These are phyloP conservation scores for Lobophora halterata DNA, from an alignment of 2,888 invertebrate genomes.

Conservation along the genomic window DNA sequence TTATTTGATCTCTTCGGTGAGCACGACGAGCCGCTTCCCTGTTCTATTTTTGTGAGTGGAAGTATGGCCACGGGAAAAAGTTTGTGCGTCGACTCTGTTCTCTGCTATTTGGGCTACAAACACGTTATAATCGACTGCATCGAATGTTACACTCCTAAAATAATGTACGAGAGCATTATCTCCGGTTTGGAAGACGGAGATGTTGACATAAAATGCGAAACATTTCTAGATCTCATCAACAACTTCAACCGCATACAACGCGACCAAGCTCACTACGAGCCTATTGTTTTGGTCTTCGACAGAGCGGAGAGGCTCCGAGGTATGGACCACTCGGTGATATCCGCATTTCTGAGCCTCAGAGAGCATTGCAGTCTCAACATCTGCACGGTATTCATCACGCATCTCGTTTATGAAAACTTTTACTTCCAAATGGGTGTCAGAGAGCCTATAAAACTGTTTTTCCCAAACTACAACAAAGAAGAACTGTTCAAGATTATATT, in stretches of 20 bases:
- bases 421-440: constrained; percentile 84
- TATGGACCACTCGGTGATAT: constrained; percentile 87
- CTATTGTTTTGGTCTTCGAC: constrained; percentile 87
- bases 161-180: constrained; percentile 88
- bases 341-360: constrained; percentile 85
- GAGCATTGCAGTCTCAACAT: constrained; percentile 87
- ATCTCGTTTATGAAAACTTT: constrained; percentile 91
- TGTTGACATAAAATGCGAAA: constrained; percentile 82
- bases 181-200: constrained; percentile 75
- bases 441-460: constrained; percentile 87
- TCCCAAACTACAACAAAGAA: constrained; percentile 90
- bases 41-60: constrained; percentile 89
- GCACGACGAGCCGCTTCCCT: constrained; percentile 82
- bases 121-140: constrained; percentile 87
- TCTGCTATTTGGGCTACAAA: constrained; percentile 80
- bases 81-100: constrained; percentile 82
- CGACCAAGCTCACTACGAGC: constrained; percentile 48
- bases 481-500: constrained; percentile 79
- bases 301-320: constrained; percentile 89
- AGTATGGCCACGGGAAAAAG: constrained; percentile 92
- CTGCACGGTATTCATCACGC: constrained; percentile 88
- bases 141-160: constrained; percentile 88
- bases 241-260: constrained; percentile 61
- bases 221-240: constrained; percentile 83
- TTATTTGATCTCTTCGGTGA: constrained; percentile 77